Evolutionary conservation across 2,888 invertebrate species (phyloP).

Genomic region (Aphelenchoides bicaudatus): DNA sequence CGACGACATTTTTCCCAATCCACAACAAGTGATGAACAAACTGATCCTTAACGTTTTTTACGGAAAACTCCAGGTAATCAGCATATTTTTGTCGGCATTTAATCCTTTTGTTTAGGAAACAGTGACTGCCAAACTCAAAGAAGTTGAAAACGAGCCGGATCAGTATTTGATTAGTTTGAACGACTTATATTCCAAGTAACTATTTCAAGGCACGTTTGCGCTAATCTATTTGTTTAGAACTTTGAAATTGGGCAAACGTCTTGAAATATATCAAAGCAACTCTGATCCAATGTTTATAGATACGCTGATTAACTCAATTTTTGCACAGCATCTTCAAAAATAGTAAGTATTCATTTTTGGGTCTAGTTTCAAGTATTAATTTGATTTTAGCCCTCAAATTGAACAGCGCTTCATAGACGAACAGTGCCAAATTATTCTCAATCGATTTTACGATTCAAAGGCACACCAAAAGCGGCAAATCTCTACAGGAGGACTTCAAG

Average conservation of each 20-base stretch:
- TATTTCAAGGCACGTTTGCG: constrained; percentile 14
- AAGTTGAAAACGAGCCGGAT: constrained; percentile 75
- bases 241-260: constrained; percentile 72
- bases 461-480: constrained; percentile 90
- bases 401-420: constrained; percentile 77
- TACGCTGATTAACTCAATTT: constrained; percentile 77
- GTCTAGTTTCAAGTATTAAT: no score
- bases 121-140: constrained; percentile 76
- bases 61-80: constrained; percentile 68
- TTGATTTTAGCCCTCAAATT: no score
- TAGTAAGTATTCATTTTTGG: no score
- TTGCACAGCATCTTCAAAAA: constrained; percentile 72
- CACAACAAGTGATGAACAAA: constrained; percentile 94
- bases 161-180: constrained; percentile 82
- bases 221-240: constrained; percentile 66
- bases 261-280: constrained; percentile 74
- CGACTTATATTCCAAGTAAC: constrained; percentile 80
- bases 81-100: constrained; percentile 10
- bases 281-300: constrained; percentile 75
- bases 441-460: constrained; percentile 83
- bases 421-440: constrained; percentile 73
- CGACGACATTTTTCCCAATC: constrained; percentile 82
- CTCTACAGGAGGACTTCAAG: constrained; percentile 85
- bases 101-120: constrained; percentile 67
- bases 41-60: constrained; percentile 93